Evolutionary conservation across 2,888 invertebrate genomes (phyloP).

Genomic region (Agrotis segetum): DNA sequence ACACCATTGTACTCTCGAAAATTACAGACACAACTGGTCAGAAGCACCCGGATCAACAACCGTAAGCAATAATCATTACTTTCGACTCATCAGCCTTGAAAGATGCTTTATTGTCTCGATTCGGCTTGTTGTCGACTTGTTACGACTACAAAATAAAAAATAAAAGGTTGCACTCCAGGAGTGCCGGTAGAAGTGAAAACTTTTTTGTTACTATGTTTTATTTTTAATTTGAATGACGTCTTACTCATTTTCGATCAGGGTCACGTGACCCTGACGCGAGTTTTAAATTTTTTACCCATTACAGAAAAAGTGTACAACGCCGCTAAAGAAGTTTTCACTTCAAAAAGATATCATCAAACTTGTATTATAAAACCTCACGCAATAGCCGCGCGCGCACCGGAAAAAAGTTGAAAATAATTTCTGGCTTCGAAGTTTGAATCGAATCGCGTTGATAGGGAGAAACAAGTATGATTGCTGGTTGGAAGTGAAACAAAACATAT

Average conservation of each 20-base stretch:
- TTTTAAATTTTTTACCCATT: no score
- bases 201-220: no score
- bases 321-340: no score
- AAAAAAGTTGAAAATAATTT: slow-evolving; percentile 79
- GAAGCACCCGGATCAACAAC: slow-evolving; percentile 83
- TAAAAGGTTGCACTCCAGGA: no score
- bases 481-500: background rate
- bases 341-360: slow-evolving; percentile 86
- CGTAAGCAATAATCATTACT: slow-evolving; percentile 89
- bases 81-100: slow-evolving; percentile 86
- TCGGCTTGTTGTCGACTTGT: slow-evolving; percentile 89
- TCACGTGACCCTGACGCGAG: no score
- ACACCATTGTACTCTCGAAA: slow-evolving; percentile 67
- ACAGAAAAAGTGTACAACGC: no score
- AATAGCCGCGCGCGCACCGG: slow-evolving; percentile 72
- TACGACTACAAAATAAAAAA: slow-evolving; percentile 81
- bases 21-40: slow-evolving; percentile 77
- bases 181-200: no score
- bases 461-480: background rate
- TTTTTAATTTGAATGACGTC: no score
- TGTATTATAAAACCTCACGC: slow-evolving; percentile 86
- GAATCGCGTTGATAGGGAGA: slow-evolving; percentile 49
- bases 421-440: slow-evolving; percentile 71
- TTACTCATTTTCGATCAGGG: no score
- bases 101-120: slow-evolving; percentile 88